A percentile compares a stretch with the other conserved stretches of the same genome.
phyloP scores from a whole-genome alignment of 1,140 invertebrate genomes.

The Heliothis virescens region DNA sequence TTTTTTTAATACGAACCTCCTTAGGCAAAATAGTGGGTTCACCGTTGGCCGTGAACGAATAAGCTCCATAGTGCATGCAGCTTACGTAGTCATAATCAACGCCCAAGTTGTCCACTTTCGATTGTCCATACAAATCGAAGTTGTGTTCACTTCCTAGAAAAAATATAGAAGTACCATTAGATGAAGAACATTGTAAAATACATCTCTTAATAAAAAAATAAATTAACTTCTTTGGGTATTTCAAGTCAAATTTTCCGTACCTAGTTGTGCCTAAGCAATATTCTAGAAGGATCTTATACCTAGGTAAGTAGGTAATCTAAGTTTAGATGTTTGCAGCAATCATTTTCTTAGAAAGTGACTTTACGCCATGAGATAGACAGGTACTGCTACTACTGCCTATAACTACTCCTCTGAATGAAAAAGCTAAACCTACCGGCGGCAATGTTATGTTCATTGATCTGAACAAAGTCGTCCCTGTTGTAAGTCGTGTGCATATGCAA shows the following conservation, averaged over 20 bases:
- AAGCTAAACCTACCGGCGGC: conserved; percentile 65
- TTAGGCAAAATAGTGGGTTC: conserved; percentile 88
- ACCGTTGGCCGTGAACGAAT: conserved; percentile 91
- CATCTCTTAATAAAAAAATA: not conserved
- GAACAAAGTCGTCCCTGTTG: conserved; percentile 90
- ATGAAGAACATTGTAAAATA: not conserved
- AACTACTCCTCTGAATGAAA: too few species aligned
- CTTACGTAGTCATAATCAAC: conserved; percentile 92
- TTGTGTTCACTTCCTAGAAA: conserved; percentile 88
- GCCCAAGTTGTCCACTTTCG: conserved; percentile 87
- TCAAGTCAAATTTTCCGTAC: too few species aligned
- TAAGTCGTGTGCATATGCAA: conserved; percentile 91
- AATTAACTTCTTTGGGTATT: too few species aligned
- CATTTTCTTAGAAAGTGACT: too few species aligned
- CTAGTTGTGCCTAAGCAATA: too few species aligned
- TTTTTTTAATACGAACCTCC: conserved; percentile 56
- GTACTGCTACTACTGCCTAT: too few species aligned
- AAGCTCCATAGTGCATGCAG: conserved; percentile 93
- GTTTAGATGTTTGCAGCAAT: too few species aligned
- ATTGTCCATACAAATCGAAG: conserved; percentile 88
- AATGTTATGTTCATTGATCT: conserved; percentile 89
- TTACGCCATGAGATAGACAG: too few species aligned
- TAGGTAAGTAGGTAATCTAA: too few species aligned
- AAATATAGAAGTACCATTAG: not conserved
- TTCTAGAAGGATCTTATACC: too few species aligned